These are phyloP conservation scores for Megalonaias nervosa DNA, from an alignment of 1,140 invertebrate species.

Conservation along the genomic window DNA sequence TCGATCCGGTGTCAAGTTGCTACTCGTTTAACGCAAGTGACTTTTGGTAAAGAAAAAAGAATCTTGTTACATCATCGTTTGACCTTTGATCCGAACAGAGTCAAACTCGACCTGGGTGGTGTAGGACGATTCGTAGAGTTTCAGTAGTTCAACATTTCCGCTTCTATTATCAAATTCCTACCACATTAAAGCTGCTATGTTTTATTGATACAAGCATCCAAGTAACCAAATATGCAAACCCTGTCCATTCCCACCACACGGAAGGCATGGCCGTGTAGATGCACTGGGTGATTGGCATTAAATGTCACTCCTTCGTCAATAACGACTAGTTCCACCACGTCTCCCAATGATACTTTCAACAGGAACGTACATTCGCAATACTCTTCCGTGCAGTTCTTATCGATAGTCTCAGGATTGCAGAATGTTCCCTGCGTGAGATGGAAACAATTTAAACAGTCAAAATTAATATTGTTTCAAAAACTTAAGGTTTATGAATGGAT, in stretches of 20 bases:
- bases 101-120: background rate
- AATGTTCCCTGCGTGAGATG: conserved; percentile 37
- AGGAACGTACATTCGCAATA: conserved; percentile 54
- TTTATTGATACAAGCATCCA: background rate
- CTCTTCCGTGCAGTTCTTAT: conserved; percentile 41
- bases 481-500: too few species aligned
- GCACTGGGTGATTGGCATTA: conserved; percentile 79
- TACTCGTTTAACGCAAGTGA: too few species aligned
- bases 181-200: background rate
- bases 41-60: too few species aligned
- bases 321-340: conserved; percentile 54
- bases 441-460: too few species aligned
- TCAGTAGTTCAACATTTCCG: background rate
- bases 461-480: too few species aligned
- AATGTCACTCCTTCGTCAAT: conserved; percentile 60
- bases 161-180: background rate
- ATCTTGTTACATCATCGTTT: background rate
- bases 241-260: conserved; percentile 77
- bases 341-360: conserved; percentile 44
- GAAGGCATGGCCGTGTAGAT: conserved; percentile 84
- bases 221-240: conserved; percentile 23
- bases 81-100: background rate
- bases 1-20: too few species aligned
- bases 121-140: background rate
- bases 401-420: conserved; percentile 43